phyloP scores from a whole-genome alignment of 2,888 invertebrate species.

The Amblyjoppa fuscipennis region DNA sequence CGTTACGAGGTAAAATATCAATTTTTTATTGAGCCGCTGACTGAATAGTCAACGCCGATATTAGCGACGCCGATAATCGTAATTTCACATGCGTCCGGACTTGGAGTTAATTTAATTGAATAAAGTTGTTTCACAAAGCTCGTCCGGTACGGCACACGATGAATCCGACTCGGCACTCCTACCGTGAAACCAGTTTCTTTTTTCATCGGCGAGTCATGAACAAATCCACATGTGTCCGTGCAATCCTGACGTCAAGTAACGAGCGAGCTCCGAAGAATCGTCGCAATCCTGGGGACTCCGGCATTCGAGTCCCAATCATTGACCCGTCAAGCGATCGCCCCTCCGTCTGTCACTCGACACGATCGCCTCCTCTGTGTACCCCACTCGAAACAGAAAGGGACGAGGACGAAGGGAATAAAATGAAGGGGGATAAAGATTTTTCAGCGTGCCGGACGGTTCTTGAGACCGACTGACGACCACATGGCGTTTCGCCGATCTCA shows the following conservation, averaged over 20 bases:
- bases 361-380: slow-evolving; percentile 29
- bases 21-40: slow-evolving; percentile 1
- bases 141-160: slow-evolving; percentile 24
- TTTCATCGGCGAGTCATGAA: slow-evolving; percentile 5
- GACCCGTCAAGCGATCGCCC: slow-evolving; percentile 60
- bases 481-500: slow-evolving; percentile 38
- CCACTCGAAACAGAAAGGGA: slow-evolving; percentile 37
- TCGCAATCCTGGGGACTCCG: slow-evolving; percentile 24
- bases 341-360: slow-evolving; percentile 51
- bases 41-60: slow-evolving; percentile 10
- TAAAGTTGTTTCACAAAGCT: slow-evolving; percentile 8
- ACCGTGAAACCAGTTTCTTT: slow-evolving; percentile 71
- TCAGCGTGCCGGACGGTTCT: slow-evolving; percentile 40
- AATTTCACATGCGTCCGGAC: not conserved
- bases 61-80: slow-evolving; percentile 27
- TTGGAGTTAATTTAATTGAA: slow-evolving; percentile 41
- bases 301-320: slow-evolving; percentile 69
- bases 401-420: slow-evolving; percentile 25
- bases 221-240: slow-evolving; percentile 6
- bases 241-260: slow-evolving; percentile 21
- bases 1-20: not conserved
- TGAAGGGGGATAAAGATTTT: slow-evolving; percentile 47
- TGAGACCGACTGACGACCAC: slow-evolving; percentile 37
- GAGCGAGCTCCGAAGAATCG: slow-evolving; percentile 43
- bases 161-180: slow-evolving; percentile 30